Conservation (phyloP, 2,113 vertebrate genomes). For the Xenopus laevis region DNA sequence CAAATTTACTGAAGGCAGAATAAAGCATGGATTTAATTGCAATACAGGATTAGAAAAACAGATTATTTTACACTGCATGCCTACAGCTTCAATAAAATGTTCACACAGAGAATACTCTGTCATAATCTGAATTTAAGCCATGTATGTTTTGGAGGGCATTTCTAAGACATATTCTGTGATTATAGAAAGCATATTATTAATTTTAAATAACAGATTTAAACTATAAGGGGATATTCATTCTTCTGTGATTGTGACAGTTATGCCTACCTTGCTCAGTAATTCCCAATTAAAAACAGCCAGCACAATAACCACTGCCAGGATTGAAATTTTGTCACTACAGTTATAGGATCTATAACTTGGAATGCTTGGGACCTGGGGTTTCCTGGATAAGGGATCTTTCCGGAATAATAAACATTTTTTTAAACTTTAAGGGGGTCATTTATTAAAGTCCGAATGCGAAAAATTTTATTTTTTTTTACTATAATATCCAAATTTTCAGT, state of each 20-base stretch:
- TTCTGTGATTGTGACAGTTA: neutral
- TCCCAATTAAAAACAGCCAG: no score
- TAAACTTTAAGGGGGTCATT: no score
- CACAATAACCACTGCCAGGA: no score
- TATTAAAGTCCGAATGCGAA: no score
- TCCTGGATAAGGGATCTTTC: no score
- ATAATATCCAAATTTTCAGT: no score
- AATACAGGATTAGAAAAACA: constrained; percentile 57
- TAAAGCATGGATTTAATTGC: constrained; percentile 59
- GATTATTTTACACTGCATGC: constrained; percentile 54
- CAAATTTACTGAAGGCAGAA: constrained; percentile 47
- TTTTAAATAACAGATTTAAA: constrained; percentile 5
- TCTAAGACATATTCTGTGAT: constrained; percentile 3
- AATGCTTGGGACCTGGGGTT: no score
- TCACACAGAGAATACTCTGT: constrained; percentile 26
- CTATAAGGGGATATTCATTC: neutral
- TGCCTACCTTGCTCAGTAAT: no score
- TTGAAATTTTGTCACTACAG: no score
- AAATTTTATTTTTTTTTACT: no score
- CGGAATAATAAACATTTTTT: no score
- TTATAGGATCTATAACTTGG: no score
- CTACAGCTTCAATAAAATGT: constrained; percentile 42
- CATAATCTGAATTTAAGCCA: constrained; percentile 25
- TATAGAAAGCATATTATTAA: constrained; percentile 15
- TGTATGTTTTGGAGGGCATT: constrained; percentile 17